These are phyloP conservation scores for Melieria omissa DNA, from an alignment of 2,888 invertebrate species.

Conservation along the genomic window DNA sequence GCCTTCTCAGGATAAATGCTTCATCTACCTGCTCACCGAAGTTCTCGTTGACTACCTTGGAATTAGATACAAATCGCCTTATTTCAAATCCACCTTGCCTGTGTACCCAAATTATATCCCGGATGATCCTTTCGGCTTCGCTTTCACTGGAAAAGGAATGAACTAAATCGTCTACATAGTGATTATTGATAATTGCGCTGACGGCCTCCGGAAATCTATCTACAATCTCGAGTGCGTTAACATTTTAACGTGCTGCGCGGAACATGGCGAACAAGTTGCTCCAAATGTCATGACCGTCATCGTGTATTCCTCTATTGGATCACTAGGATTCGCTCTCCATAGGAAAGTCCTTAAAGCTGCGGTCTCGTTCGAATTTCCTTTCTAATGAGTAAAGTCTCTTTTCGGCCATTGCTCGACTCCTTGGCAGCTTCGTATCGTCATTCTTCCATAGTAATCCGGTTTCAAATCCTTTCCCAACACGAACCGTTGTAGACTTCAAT, in stretches of 20 bases:
- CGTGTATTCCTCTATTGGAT: slow-evolving; percentile 28
- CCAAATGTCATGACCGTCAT: slow-evolving; percentile 48
- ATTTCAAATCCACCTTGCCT: slow-evolving; percentile 27
- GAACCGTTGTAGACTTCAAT: neutral
- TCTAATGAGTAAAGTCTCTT: slow-evolving; percentile 36
- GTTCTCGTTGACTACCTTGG: slow-evolving; percentile 1
- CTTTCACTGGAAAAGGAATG: slow-evolving; percentile 24
- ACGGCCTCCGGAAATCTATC: slow-evolving; percentile 28
- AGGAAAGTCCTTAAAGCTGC: slow-evolving; percentile 41
- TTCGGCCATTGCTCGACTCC: slow-evolving; percentile 40
- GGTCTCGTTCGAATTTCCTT: slow-evolving; percentile 31
- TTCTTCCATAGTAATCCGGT: slow-evolving; percentile 45
- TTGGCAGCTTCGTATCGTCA: slow-evolving; percentile 39
- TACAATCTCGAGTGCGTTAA: slow-evolving; percentile 23
- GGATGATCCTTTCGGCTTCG: slow-evolving; percentile 16
- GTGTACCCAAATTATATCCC: slow-evolving; percentile 25
- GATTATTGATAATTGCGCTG: slow-evolving; percentile 32
- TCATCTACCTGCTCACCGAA: neutral
- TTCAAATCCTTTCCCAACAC: slow-evolving; percentile 19
- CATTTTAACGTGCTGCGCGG: slow-evolving; percentile 42
- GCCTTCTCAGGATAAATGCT: slow-evolving; percentile 6
- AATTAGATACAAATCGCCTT: slow-evolving; percentile 36
- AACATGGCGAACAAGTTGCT: slow-evolving; percentile 43
- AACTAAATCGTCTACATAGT: slow-evolving; percentile 39
- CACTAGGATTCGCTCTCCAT: slow-evolving; percentile 42